Evolutionary conservation across 2,797 vertebrate species (phyloP), one percentile per base, ranked within the genome.

Genomic region (Cryptoprocta ferox): DNA sequence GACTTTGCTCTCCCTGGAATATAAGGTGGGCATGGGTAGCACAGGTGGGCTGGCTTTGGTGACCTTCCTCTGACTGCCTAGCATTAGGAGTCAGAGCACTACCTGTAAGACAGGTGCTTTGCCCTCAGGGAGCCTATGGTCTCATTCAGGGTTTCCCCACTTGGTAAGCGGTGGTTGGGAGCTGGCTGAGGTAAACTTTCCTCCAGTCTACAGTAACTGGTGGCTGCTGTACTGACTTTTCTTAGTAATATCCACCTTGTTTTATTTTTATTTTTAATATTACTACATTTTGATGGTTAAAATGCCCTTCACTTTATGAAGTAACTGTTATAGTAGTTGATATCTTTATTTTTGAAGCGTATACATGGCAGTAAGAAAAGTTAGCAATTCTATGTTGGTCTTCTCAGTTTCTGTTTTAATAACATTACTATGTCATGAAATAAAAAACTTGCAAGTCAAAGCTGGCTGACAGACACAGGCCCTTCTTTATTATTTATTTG

Each of bases 1-100:
- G 68, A 94, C 97, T 68, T 84, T 98, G 45, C 92, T 98, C 21
- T 98, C 97, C 16, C 94, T 98, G 85, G 97, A 98, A 5, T 98
- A 98, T 89, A 98, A 98, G 98, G 98, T 98, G 97, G 30, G 79
- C 50, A 39, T 45, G 82, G 28, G 35, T 81, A 59, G 45, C 42
- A 75, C 10, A 68, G 59, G 30, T 28, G 2, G 30, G 56, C 66
- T 12, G 24, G 28, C 13, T 70, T 79, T 12, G 18, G 71, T 35
- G 45, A n/a, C 45, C 63, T 82, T 61, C 28, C 35, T 66, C 9
- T 48, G 39, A 12, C 56, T 86, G 18, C 50, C 14, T 13, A 70
- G 37, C 48, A 35, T 39, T 24, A 6, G 59, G 30, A 61, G 24
- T 42, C 71, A 42, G 11, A 78, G 42, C 18, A 16, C 35, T 53